Percentiles rank a stretch among this genome's conserved stretches.
phyloP scores from a whole-genome alignment of 2,888 invertebrate genomes.

The Thymelicus lineola region DNA sequence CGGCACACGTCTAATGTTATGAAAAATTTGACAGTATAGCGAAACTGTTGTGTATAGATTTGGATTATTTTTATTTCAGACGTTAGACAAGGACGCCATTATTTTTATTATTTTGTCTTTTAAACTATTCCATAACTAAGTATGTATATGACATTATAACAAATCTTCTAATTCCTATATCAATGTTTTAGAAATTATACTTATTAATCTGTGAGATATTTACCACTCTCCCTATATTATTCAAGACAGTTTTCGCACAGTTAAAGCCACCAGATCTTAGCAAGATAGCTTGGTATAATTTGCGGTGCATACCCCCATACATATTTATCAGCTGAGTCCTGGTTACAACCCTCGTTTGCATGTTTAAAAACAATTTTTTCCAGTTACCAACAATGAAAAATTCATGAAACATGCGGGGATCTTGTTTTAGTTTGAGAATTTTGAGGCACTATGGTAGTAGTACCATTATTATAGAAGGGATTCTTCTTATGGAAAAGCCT shows the following conservation, averaged over 20 bases:
- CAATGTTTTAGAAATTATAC: too few species aligned
- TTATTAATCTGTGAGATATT: too few species aligned
- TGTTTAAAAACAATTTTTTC: constrained; percentile 33
- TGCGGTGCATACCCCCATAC: constrained; percentile 24
- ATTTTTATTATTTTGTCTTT: too few species aligned
- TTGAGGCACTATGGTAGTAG: neutral
- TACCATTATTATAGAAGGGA: neutral
- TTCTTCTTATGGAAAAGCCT: neutral
- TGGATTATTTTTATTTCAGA: too few species aligned
- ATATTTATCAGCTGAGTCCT: constrained; percentile 23
- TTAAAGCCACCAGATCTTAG: neutral
- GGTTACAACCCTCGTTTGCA: constrained; percentile 25
- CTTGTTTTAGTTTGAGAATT: neutral
- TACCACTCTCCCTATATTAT: too few species aligned
- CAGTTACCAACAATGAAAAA: constrained; percentile 28
- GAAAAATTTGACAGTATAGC: too few species aligned
- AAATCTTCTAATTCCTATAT: too few species aligned
- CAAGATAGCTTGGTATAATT: constrained; percentile 11
- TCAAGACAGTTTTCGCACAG: neutral
- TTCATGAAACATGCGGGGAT: constrained; percentile 12
- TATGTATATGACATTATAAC: too few species aligned
- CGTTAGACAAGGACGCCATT: too few species aligned
- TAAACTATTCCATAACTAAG: too few species aligned
- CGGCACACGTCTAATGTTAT: too few species aligned
- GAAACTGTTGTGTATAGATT: too few species aligned